These are phyloP conservation scores for Porites australiensis DNA, from an alignment of 64 coral and sea anemone species.

Conservation along the genomic window DNA sequence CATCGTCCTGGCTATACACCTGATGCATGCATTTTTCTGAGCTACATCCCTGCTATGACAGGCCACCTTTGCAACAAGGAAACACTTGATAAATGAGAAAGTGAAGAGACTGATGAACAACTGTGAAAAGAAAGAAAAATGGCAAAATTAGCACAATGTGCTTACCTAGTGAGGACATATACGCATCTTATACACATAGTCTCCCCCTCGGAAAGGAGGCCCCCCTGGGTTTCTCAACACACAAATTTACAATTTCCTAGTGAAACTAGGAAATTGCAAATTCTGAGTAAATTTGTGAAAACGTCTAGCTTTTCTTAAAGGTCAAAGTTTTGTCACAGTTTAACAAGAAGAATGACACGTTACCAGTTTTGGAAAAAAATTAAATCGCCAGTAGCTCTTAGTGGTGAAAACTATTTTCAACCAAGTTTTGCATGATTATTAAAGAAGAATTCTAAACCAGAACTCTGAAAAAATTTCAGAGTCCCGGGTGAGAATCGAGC, in stretches of 20 bases:
- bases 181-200: neutral
- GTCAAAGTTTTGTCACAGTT: neutral
- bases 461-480: no score
- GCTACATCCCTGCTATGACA: neutral
- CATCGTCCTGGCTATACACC: neutral
- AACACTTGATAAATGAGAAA: constrained; percentile 14
- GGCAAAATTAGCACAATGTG: constrained; percentile 13
- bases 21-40: neutral
- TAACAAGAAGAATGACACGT: neutral
- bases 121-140: constrained; percentile 10
- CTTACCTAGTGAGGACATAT: constrained; percentile 13
- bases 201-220: neutral
- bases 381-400: neutral
- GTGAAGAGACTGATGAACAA: neutral
- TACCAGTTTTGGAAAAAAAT: neutral
- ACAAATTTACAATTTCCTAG: constrained; percentile 1
- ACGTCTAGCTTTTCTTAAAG: neutral
- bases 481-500: no score
- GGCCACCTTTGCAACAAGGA: neutral
- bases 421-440: no score
- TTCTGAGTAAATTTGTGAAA: neutral
- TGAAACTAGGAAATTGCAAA: neutral
- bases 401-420: no score
- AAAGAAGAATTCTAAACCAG: no score
- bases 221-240: constrained; percentile 1